These are phyloP conservation scores for Pangasianodon gigas DNA, from an alignment of 2,113 vertebrate genomes.

Conservation along the genomic window DNA sequence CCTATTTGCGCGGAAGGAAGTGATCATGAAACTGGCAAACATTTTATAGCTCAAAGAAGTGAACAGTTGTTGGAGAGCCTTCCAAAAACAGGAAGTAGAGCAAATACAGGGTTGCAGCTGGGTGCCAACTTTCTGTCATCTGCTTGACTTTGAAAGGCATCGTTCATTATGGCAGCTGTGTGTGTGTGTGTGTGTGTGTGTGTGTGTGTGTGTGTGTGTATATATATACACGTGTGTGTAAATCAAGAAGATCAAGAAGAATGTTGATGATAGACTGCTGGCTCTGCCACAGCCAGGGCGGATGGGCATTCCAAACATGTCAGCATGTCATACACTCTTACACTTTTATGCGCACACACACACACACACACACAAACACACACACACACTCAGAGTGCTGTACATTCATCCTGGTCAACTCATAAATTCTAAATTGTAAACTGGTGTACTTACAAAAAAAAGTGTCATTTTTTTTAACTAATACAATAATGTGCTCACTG, in stretches of 20 bases:
- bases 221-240: slow-evolving; percentile 1
- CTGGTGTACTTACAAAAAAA: slow-evolving; percentile 7
- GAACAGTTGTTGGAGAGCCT: slow-evolving; percentile 22
- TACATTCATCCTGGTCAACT: slow-evolving; percentile 20
- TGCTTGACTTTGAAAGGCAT: slow-evolving; percentile 48
- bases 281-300: slow-evolving; percentile 28
- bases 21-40: slow-evolving; percentile 19
- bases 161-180: slow-evolving; percentile 44
- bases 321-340: slow-evolving; percentile 33
- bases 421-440: slow-evolving; percentile 35
- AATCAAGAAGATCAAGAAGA: slow-evolving; percentile 47
- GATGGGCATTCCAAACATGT: slow-evolving; percentile 44
- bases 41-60: slow-evolving; percentile 28
- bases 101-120: slow-evolving; percentile 12
- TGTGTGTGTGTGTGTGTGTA: slow-evolving; percentile 30
- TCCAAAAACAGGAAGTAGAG: slow-evolving; percentile 42
- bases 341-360: background rate
- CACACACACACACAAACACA: slow-evolving; percentile 23
- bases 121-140: slow-evolving; percentile 46
- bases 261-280: slow-evolving; percentile 49
- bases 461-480: background rate
- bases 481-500: slow-evolving; percentile 13
- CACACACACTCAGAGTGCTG: slow-evolving; percentile 21
- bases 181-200: slow-evolving; percentile 24
- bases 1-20: background rate